Evolutionary conservation across 2,113 vertebrate genomes (phyloP).

Genomic region (Calyptomena viridis): DNA sequence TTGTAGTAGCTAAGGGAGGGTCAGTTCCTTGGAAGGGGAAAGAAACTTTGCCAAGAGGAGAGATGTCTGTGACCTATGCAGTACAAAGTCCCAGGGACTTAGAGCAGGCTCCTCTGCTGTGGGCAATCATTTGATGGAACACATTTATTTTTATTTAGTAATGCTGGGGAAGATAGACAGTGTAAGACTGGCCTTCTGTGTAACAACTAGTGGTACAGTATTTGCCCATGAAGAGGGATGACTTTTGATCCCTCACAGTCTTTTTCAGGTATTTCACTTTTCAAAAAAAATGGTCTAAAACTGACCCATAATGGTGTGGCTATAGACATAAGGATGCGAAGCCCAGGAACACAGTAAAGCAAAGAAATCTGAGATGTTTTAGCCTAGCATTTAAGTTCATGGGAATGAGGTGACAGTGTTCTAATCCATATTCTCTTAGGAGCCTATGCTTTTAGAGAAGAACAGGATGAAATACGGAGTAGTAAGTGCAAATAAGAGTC

Average conservation of each 20-base stretch:
- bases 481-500: background rate
- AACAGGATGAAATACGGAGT: background rate
- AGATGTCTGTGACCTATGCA: background rate
- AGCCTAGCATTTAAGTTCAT: background rate
- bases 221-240: background rate
- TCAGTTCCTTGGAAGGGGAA: background rate
- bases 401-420: background rate
- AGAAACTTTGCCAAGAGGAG: background rate
- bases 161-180: background rate
- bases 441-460: background rate
- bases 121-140: background rate
- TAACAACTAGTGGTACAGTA: background rate
- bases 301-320: background rate
- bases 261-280: background rate
- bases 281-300: background rate
- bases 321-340: background rate
- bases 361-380: background rate
- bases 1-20: rapidly evolving
- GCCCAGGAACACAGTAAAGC: background rate
- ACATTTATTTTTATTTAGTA: background rate
- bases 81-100: background rate
- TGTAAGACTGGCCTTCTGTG: background rate
- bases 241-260: background rate
- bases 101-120: background rate
- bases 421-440: background rate